Conservation (phyloP, 2,113 vertebrate genomes). For the Megaptera novaeangliae region DNA sequence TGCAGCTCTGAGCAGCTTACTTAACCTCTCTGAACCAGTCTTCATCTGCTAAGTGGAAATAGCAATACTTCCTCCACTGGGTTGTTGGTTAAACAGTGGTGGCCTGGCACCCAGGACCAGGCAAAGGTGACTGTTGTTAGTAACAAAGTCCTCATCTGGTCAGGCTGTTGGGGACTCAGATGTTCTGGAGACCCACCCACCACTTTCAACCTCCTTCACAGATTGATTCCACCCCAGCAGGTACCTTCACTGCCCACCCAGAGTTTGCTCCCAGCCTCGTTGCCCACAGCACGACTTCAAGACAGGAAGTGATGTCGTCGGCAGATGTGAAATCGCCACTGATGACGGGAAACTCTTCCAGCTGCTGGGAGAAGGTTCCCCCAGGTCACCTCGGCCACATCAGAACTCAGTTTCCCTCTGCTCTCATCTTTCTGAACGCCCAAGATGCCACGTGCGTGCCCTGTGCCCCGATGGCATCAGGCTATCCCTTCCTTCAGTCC, state of each 20-base stretch:
- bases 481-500: neutral
- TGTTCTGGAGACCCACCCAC: neutral
- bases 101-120: neutral
- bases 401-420: neutral
- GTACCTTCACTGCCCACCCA: neutral
- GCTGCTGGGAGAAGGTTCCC: neutral
- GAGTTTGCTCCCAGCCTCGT: neutral
- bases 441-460: accelerated
- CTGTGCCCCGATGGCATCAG: neutral
- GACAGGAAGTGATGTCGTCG: neutral
- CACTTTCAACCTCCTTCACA: neutral
- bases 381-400: neutral
- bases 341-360: accelerated
- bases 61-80: neutral
- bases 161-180: neutral
- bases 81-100: neutral
- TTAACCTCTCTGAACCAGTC: neutral
- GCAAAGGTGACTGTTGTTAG: neutral
- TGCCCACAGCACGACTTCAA: neutral
- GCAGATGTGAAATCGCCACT: accelerated
- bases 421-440: neutral
- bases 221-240: neutral
- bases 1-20: neutral
- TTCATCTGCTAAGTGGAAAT: neutral
- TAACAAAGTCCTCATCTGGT: neutral